Base-by-base conservation (phyloP, 2,113 vertebrate species). In the Pelvicachromis taeniatus region DNA sequence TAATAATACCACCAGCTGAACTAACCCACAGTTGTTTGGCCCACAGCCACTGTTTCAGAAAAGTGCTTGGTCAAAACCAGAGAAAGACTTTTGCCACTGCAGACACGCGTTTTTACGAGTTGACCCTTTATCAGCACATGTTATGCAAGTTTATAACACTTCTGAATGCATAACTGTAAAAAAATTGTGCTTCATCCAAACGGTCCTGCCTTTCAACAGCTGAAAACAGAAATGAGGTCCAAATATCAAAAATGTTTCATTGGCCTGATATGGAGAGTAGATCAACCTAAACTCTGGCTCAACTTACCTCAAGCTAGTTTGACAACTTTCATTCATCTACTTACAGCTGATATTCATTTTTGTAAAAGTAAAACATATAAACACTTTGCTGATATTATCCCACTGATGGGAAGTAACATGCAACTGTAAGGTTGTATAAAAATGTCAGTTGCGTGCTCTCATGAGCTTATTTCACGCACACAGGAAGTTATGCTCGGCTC, bases 401-500 rank as follows among this genome's bases (percentile, higher is more conserved):
- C 23, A 2, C 21, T 75, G 7, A 63, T 31, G 68, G 88, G 85
- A 92, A 92, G 87, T 90, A 9, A 19, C 75, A 6, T 13, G n/a
- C 56, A 80, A 80, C n/a, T 38, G 54, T 19, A 33, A 19, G 48
- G 52, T 65, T 73, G 35, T 17, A 17, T 4, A 73, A 61, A 10
- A 31, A 52, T 35, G 17, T 29, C 55, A 86, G 58, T 38, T 80
- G 82, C 7, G 31, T 54, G 31, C 79, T 87, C 68, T 86, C 50
- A 23, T 54, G 10, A 11, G 10, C 17, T 23, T 58, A 65, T 48
- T 83, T 85, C 38, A 65, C 26, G 1, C 77, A 42, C 7, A 85
- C 84, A 90, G 91, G 90, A 93, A 92, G 88, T 52, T 31, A 4
- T n/a, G 0, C 26, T 75, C 26, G 17, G 17, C 45, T 75, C 56